Percentiles rank a stretch among this genome's conserved stretches.
These are phyloP conservation scores for Actinopyga echinites DNA, from an alignment of 53 echinoderm and acorn worm species.

Conservation along the genomic window DNA sequence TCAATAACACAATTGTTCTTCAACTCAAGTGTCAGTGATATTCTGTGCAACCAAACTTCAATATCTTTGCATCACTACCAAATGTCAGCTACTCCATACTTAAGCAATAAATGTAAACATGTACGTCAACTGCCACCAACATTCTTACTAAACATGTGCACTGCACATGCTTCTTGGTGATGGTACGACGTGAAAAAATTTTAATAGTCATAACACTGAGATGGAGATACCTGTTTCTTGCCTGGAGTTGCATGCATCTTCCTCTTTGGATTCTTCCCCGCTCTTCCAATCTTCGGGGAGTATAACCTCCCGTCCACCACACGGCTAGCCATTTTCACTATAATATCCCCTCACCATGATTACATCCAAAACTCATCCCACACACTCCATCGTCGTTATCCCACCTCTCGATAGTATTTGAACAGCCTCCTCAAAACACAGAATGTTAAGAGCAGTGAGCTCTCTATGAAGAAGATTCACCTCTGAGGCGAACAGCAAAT, in stretches of 20 bases:
- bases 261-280: constrained; percentile 25
- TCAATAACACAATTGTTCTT: too few species aligned
- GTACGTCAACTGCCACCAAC: too few species aligned
- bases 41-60: too few species aligned
- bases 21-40: too few species aligned
- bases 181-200: too few species aligned
- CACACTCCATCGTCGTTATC: too few species aligned
- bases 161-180: too few species aligned
- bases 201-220: too few species aligned
- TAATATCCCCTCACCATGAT: constrained; percentile 24
- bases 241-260: constrained; percentile 29
- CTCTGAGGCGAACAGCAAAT: background rate
- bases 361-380: background rate
- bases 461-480: constrained; percentile 1
- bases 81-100: too few species aligned
- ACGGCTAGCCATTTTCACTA: constrained; percentile 26
- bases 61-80: too few species aligned
- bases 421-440: background rate
- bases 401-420: constrained; percentile 12
- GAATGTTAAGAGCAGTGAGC: background rate
- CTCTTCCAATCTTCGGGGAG: constrained; percentile 37
- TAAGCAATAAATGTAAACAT: too few species aligned
- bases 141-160: too few species aligned
- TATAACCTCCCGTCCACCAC: constrained; percentile 43
- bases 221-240: constrained; percentile 26